A percentile compares a stretch with the other conserved stretches of the same genome.
Evolutionary conservation across 2,888 invertebrate species (phyloP).

Genomic region (Heliconius hortense): DNA sequence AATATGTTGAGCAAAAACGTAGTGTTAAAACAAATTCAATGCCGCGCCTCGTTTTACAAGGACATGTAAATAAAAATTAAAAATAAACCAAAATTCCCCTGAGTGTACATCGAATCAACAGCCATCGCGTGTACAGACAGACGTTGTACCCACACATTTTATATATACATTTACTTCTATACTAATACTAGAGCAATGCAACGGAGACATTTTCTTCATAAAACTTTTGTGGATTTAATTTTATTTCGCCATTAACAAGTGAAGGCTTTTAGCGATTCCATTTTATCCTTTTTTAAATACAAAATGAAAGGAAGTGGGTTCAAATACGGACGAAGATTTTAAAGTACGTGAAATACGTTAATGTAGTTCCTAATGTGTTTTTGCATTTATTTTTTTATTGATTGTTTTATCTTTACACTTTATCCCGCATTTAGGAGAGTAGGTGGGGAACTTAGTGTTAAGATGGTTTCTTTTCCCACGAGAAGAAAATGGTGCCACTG

Average conservation of each 20-base stretch:
- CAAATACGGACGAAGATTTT: conserved; percentile 10
- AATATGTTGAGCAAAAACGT: not conserved
- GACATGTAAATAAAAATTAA: too few relatives aligned
- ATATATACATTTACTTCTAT: not conserved
- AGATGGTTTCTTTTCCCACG: not conserved
- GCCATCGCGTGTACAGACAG: too few relatives aligned
- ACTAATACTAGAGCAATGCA: not conserved
- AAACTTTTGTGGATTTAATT: conserved; percentile 11
- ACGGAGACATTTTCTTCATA: conserved; percentile 10
- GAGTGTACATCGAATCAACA: too few relatives aligned
- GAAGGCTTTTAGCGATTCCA: conserved; percentile 16
- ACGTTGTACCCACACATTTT: too few relatives aligned
- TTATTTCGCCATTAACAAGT: conserved; percentile 20
- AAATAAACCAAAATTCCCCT: too few relatives aligned
- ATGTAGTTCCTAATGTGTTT: not conserved
- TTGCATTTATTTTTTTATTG: not conserved
- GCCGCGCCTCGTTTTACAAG: too few relatives aligned
- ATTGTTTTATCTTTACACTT: not conserved
- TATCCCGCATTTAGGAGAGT: not conserved
- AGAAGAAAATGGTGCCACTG: too few relatives aligned
- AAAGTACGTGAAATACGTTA: not conserved
- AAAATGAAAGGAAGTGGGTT: conserved; percentile 10
- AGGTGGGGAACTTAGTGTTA: not conserved
- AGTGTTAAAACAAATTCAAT: too few relatives aligned
- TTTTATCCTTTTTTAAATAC: conserved; percentile 2